A percentile compares a stretch with the other conserved stretches of the same genome.
Conservation (phyloP, 2,797 vertebrate genomes). For the Manis crassicaudata region DNA sequence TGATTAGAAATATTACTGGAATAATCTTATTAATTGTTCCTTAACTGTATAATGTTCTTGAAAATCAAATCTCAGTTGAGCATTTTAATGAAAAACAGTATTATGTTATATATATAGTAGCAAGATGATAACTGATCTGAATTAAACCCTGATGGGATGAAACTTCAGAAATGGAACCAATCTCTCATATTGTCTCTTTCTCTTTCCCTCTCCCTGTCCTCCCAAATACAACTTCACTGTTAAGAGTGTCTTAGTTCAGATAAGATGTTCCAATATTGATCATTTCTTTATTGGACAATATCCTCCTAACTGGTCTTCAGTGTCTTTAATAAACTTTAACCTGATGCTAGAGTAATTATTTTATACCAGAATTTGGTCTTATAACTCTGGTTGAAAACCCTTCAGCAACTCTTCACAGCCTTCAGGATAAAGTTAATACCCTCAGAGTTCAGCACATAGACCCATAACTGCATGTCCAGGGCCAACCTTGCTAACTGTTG, state of each 20-base stretch:
- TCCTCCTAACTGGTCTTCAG: not conserved
- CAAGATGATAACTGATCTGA: not conserved
- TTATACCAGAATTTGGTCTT: conserved; percentile 1
- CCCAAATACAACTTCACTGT: not conserved
- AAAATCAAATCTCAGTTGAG: conserved; percentile 15
- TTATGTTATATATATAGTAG: not conserved
- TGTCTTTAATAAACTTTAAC: conserved; percentile 3
- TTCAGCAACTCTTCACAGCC: not conserved
- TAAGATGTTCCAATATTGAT: not conserved
- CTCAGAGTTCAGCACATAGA: not conserved
- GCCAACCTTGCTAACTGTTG: not conserved
- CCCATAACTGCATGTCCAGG: not conserved
- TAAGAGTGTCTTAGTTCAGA: not conserved
- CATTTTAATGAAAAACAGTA: conserved; percentile 21
- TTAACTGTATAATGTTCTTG: not conserved
- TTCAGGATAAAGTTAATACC: not conserved
- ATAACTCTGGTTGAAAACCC: conserved; percentile 3
- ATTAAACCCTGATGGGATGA: not conserved
- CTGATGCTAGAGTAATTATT: not conserved
- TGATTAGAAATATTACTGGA: conserved; percentile 15
- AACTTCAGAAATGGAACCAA: not conserved
- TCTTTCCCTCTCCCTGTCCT: fast-evolving
- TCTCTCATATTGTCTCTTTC: not conserved
- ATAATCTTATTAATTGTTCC: not conserved
- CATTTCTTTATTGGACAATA: not conserved